These are phyloP conservation scores for Ecdyonurus torrentis DNA, from an alignment of 2,888 invertebrate genomes.

Conservation along the genomic window DNA sequence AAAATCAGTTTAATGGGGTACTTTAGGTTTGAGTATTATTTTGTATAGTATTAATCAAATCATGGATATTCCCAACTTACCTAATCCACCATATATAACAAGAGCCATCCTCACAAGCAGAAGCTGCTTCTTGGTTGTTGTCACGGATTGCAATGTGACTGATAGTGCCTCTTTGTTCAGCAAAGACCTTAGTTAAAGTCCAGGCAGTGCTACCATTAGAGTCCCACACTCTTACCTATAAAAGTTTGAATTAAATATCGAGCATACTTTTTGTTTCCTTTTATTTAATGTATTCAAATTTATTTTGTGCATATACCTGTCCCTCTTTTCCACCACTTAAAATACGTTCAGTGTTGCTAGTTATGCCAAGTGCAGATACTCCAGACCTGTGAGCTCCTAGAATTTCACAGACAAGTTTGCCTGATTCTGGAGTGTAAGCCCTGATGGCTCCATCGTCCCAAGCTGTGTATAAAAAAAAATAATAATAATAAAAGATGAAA, in stretches of 20 bases:
- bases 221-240: conserved; percentile 58
- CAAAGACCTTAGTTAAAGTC: conserved; percentile 44
- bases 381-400: conserved; percentile 81
- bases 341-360: conserved; percentile 48
- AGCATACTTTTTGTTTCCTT: no score
- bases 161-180: conserved; percentile 82
- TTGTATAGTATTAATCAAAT: no score
- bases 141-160: conserved; percentile 63
- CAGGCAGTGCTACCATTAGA: conserved; percentile 46
- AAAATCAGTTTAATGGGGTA: no score
- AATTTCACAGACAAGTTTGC: conserved; percentile 64
- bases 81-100: conserved; percentile 84
- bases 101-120: conserved; percentile 81
- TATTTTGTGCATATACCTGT: no score
- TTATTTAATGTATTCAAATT: no score
- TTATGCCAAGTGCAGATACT: conserved; percentile 64
- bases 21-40: no score
- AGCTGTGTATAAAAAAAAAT: conserved; percentile 23
- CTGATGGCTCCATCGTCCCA: conserved; percentile 75
- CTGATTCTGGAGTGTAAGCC: conserved; percentile 67
- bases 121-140: conserved; percentile 65
- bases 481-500: no score
- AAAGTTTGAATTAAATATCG: no score
- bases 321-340: conserved; percentile 87
- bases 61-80: conserved; percentile 40